Evolutionary conservation across 1,140 invertebrate genomes (phyloP).

Genomic region (Druon quercuslanigerum): DNA sequence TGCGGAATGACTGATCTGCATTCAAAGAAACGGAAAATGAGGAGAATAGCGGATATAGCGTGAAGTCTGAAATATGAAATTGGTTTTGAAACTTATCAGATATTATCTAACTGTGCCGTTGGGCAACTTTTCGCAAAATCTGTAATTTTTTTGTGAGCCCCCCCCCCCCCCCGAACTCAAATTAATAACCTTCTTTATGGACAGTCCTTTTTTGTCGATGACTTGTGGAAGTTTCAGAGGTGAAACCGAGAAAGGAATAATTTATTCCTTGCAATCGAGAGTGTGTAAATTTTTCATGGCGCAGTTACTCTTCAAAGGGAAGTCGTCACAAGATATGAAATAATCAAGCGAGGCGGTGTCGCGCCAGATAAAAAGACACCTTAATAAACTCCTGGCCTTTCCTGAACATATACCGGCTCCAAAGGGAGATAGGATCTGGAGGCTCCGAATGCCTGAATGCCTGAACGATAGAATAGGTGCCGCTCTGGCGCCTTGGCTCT

Average conservation of each 20-base stretch:
- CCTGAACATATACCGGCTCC: neutral
- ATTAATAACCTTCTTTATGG: too few species aligned
- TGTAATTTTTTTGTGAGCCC: too few species aligned
- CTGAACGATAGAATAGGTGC: slow-evolving; percentile 23
- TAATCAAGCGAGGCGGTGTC: slow-evolving; percentile 16
- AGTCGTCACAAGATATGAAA: slow-evolving; percentile 1
- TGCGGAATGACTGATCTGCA: too few species aligned
- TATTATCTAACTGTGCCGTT: too few species aligned
- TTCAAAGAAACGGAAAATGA: too few species aligned
- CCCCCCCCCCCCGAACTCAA: too few species aligned
- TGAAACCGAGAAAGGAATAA: slow-evolving; percentile 18
- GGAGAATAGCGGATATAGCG: too few species aligned
- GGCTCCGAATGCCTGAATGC: slow-evolving; percentile 24
- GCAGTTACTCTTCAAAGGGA: neutral
- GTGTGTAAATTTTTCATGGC: slow-evolving; percentile 21
- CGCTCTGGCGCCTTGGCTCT: slow-evolving; percentile 22
- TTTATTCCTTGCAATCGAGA: slow-evolving; percentile 2
- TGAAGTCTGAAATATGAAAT: too few species aligned
- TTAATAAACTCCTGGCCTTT: slow-evolving; percentile 27
- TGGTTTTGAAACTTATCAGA: too few species aligned
- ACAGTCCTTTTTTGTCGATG: neutral
- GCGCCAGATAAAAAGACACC: slow-evolving; percentile 20
- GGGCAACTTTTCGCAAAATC: too few species aligned
- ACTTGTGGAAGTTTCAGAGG: neutral
- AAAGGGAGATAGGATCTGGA: slow-evolving; percentile 20